Evolutionary conservation across 92 coral and sea anemone species (phyloP).

Genomic region (Nematostella vectensis): DNA sequence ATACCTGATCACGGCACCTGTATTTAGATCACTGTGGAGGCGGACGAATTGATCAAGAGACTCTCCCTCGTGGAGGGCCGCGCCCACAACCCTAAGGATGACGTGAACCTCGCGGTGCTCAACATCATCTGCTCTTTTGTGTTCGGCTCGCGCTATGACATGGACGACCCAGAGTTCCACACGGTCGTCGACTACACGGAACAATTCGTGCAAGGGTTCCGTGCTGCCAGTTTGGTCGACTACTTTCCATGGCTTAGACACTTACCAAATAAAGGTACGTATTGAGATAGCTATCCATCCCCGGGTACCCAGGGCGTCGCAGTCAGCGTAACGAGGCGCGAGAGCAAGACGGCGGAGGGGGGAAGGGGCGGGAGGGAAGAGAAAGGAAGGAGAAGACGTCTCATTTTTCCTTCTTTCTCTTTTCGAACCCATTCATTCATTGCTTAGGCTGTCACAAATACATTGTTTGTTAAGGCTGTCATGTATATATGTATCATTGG

Average conservation of each 20-base stretch:
- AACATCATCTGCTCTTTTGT: slow-evolving; percentile 87
- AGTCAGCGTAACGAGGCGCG: too few species aligned
- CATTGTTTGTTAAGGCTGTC: too few species aligned
- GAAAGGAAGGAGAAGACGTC: too few species aligned
- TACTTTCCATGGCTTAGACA: slow-evolving; percentile 86
- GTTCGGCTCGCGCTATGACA: slow-evolving; percentile 80
- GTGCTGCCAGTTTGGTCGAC: slow-evolving; percentile 86
- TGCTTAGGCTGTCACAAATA: too few species aligned
- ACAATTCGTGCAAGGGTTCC: slow-evolving; percentile 79
- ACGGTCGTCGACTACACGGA: slow-evolving; percentile 62
- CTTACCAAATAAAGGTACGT: slow-evolving; percentile 69
- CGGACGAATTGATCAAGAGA: slow-evolving; percentile 66
- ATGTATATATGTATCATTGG: too few species aligned
- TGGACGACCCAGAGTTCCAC: slow-evolving; percentile 74
- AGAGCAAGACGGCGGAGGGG: too few species aligned
- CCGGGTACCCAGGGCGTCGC: too few species aligned
- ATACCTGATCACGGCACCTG: too few species aligned
- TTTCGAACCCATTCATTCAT: too few species aligned
- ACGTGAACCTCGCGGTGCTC: slow-evolving; percentile 69
- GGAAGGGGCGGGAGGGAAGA: too few species aligned
- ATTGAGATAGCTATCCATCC: not conserved
- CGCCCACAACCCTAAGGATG: slow-evolving; percentile 58
- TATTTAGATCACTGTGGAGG: too few species aligned
- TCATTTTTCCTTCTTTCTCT: too few species aligned
- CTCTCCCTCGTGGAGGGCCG: slow-evolving; percentile 51